Percentiles rank a stretch among this genome's conserved stretches.
Evolutionary conservation across 2,113 vertebrate species (phyloP).

Genomic region (Oriolus oriolus): DNA sequence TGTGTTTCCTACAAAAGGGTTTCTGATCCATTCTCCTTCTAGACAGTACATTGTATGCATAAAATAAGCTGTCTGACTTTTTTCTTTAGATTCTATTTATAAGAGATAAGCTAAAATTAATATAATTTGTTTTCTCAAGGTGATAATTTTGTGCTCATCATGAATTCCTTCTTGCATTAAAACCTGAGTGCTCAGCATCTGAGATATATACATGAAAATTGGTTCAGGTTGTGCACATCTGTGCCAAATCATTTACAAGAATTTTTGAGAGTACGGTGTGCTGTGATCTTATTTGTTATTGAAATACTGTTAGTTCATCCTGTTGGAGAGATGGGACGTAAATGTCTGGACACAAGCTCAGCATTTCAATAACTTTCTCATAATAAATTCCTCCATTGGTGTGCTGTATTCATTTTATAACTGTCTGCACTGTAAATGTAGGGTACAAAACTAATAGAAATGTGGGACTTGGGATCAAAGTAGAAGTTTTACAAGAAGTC

Average conservation of each 20-base stretch:
- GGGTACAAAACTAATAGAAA: background rate
- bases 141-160: background rate
- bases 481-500: background rate
- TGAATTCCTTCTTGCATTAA: background rate
- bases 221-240: background rate
- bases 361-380: background rate
- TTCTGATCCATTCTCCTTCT: background rate
- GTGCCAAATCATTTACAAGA: background rate
- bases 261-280: background rate
- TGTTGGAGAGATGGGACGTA: background rate
- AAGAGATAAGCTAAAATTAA: background rate
- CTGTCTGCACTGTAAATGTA: background rate
- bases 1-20: background rate
- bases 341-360: background rate
- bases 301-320: background rate
- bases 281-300: conserved; percentile 9
- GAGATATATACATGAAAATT: background rate
- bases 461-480: background rate
- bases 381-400: background rate
- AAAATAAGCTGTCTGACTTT: background rate
- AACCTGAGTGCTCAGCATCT: background rate
- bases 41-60: background rate
- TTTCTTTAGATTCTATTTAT: background rate
- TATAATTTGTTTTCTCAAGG: background rate
- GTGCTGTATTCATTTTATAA: background rate